phyloP scores from a whole-genome alignment of 2,113 vertebrate genomes.

The Podarcis raffonei region DNA sequence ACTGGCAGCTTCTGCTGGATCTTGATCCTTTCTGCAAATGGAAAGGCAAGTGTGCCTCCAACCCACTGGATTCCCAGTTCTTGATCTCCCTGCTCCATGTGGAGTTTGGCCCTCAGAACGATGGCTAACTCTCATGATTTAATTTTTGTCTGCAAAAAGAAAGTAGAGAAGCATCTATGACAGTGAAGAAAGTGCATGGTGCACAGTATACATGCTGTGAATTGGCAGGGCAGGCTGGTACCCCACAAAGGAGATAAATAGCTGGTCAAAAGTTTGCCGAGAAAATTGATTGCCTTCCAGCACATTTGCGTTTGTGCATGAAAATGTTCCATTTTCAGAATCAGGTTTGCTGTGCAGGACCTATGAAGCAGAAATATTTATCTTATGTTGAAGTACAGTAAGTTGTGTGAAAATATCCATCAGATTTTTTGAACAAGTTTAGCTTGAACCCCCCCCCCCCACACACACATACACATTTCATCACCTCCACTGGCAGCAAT shows the following conservation, averaged over 20 bases:
- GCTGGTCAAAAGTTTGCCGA: not conserved
- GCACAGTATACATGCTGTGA: not conserved
- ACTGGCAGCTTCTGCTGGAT: no score
- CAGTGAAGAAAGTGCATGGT: not conserved
- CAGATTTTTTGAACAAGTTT: not conserved
- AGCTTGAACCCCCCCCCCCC: not conserved
- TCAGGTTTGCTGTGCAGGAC: not conserved
- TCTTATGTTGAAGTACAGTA: not conserved
- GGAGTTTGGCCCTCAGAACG: not conserved
- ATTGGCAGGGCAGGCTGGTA: not conserved
- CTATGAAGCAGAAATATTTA: not conserved
- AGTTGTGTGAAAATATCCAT: not conserved
- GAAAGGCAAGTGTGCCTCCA: no score
- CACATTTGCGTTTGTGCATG: not conserved
- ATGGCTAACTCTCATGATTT: not conserved
- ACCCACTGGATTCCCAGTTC: not conserved
- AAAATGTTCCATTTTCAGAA: not conserved
- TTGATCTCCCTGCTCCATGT: not conserved
- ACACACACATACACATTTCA: not conserved
- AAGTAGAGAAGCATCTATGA: not conserved
- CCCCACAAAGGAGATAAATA: conserved; percentile 1
- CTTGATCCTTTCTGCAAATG: no score
- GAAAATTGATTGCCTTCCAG: not conserved
- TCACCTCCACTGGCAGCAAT: not conserved
- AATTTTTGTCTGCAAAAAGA: not conserved